These are phyloP conservation scores for Theodoxus fluviatilis DNA, from an alignment of 2,888 invertebrate species.

Conservation along the genomic window DNA sequence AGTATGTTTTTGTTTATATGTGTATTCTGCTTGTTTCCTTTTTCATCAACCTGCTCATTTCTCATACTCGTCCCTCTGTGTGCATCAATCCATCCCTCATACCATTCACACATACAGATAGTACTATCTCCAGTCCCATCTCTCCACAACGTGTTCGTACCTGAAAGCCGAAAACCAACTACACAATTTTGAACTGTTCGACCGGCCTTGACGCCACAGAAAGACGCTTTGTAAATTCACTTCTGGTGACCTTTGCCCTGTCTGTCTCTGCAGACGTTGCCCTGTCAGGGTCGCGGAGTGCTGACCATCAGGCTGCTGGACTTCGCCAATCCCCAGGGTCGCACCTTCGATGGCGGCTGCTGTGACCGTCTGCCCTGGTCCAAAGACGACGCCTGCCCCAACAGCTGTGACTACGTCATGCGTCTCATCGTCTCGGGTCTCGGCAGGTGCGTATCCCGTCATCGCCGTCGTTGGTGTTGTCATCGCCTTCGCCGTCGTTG, in stretches of 20 bases:
- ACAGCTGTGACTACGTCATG: slow-evolving; percentile 43
- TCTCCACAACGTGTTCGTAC: too few relatives aligned
- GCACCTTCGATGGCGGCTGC: slow-evolving; percentile 40
- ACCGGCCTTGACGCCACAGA: too few relatives aligned
- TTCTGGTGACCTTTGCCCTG: too few relatives aligned
- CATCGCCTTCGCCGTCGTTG: too few relatives aligned
- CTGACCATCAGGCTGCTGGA: slow-evolving; percentile 36
- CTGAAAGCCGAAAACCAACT: too few relatives aligned
- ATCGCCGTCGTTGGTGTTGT: too few relatives aligned
- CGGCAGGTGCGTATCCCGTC: slow-evolving; percentile 32
- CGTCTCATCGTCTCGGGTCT: slow-evolving; percentile 40
- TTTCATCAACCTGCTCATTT: background rate
- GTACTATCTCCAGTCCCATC: too few relatives aligned
- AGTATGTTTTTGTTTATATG: too few relatives aligned
- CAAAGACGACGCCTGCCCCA: slow-evolving; percentile 29
- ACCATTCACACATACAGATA: too few relatives aligned
- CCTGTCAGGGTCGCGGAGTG: slow-evolving; percentile 31
- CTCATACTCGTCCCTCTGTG: background rate
- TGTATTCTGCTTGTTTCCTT: background rate
- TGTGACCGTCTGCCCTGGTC: slow-evolving; percentile 33
- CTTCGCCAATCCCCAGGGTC: slow-evolving; percentile 36
- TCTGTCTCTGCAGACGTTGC: slow-evolving; percentile 24
- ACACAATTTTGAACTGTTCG: too few relatives aligned
- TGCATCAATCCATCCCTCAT: background rate
- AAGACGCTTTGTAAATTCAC: too few relatives aligned